A percentile compares a stretch with the other conserved stretches of the same genome.
These are phyloP conservation scores for Tyto alba DNA, from an alignment of 2,113 vertebrate species.

Conservation along the genomic window DNA sequence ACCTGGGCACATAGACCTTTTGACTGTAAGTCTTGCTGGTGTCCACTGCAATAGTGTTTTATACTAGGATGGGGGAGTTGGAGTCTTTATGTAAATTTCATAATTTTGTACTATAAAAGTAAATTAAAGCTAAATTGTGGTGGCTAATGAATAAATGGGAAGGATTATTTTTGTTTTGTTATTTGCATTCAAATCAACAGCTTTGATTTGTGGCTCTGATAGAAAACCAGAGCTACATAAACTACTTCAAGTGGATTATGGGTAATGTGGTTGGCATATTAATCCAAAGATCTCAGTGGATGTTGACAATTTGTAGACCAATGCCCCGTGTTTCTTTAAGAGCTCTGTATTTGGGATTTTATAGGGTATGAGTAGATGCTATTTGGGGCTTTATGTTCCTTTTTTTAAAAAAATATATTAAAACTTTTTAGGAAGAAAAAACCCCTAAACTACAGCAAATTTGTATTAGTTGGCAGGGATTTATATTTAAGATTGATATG, in stretches of 20 bases:
- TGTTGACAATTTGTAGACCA: background rate
- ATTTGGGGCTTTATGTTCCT: background rate
- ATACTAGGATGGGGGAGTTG: background rate
- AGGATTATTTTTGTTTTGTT: background rate
- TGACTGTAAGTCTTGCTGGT: background rate
- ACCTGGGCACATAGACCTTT: background rate
- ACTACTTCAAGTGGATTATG: slow-evolving; percentile 2
- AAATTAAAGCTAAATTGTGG: background rate
- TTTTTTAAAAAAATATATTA: background rate
- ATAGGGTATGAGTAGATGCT: background rate
- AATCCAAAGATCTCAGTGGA: slow-evolving; percentile 11
- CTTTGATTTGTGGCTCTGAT: background rate
- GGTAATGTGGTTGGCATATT: background rate
- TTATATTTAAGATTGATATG: background rate
- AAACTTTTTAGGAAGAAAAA: background rate
- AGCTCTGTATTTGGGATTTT: background rate
- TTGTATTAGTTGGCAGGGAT: background rate
- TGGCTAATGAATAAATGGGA: background rate
- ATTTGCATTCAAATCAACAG: background rate
- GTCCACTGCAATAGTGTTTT: background rate
- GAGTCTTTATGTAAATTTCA: background rate
- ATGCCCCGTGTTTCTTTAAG: background rate
- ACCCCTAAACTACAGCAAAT: background rate
- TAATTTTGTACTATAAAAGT: background rate
- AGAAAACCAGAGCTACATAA: slow-evolving; percentile 10